Percentiles rank a stretch among this genome's conserved stretches.
phyloP scores from a whole-genome alignment of 2,797 vertebrate genomes.

The Sparidentex hasta region DNA sequence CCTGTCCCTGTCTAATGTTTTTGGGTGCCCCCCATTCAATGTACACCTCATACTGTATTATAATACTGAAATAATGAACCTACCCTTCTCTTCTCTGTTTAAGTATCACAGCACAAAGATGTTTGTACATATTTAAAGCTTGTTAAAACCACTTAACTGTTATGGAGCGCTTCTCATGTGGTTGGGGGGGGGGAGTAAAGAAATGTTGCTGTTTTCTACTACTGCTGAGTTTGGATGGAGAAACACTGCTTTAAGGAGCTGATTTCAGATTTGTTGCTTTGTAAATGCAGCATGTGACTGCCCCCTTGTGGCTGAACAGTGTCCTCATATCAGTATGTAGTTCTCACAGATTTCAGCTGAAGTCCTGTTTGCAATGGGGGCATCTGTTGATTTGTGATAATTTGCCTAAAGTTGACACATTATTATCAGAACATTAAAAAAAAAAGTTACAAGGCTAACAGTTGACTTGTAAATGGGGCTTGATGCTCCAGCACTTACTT shows the following conservation, averaged over 20 bases:
- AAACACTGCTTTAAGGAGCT: conserved; percentile 1
- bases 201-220: neutral
- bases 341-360: neutral
- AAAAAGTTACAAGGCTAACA: neutral
- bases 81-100: conserved; percentile 38
- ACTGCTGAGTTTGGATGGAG: conserved; percentile 7
- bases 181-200: conserved; percentile 18
- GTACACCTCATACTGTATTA: conserved; percentile 80
- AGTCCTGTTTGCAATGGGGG: neutral
- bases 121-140: conserved; percentile 89
- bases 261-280: neutral
- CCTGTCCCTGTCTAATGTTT: neutral
- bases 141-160: conserved; percentile 74
- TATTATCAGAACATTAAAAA: neutral
- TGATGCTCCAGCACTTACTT: neutral
- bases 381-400: neutral
- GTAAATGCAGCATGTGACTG: conserved; percentile 5
- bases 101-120: conserved; percentile 82
- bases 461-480: neutral
- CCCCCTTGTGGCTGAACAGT: conserved; percentile 37
- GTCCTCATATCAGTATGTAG: neutral
- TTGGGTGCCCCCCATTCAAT: neutral
- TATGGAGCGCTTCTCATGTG: conserved; percentile 29
- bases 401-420: neutral
- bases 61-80: conserved; percentile 72